Base-by-base conservation (phyloP, 2,797 vertebrate genomes). In the Coluber constrictor region DNA sequence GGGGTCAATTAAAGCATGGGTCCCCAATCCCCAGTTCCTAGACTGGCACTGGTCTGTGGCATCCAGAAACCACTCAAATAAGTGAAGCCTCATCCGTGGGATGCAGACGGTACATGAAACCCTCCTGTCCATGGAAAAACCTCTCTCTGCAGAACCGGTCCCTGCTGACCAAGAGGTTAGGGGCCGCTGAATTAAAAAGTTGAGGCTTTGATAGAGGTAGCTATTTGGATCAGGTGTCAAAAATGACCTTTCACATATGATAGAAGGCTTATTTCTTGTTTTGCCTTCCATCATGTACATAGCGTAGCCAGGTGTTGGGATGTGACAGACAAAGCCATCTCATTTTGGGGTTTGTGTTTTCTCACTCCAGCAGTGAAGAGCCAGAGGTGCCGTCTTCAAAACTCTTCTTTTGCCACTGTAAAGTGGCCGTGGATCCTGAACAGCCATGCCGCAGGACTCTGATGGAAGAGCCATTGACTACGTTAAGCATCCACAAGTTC, bases 401-500 rank as follows among this genome's bases (percentile, higher is more conserved):
- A 57, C 98, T 99, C 59, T 98, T 98, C 96, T 99, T 99, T 97
- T 98, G 98, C 91, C 98, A 99, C 96, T 99, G 99, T 95, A 95
- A 97, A 94, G 61, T 0, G 6, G 96, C 94, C 83, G 88, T 89
- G 0, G 96, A 95, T 9, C 95, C 91, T 60, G 95, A 94, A 0
- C 98, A 98, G 90, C 97, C 97, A 25, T 99, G 99, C 95, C 97
- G 96, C 86, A 96, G 98, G 94, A 99, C 98, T 0, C 96, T 94
- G 16, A 98, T 99, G 98, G 98, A 96, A 89, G 98, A 97, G 74
- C 93, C 98, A 0, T 93, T 99, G 94, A 98, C 98, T 37, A 98
- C 98, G 16, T 97, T 99, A 93, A 98, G 96, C 96, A 98, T 99
- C 92, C 98, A 99, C 97, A 97, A 97, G 57, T 99, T 99, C 96